Evolutionary conservation across 2,113 vertebrate genomes (phyloP).

Genomic region (Noctilio leporinus): DNA sequence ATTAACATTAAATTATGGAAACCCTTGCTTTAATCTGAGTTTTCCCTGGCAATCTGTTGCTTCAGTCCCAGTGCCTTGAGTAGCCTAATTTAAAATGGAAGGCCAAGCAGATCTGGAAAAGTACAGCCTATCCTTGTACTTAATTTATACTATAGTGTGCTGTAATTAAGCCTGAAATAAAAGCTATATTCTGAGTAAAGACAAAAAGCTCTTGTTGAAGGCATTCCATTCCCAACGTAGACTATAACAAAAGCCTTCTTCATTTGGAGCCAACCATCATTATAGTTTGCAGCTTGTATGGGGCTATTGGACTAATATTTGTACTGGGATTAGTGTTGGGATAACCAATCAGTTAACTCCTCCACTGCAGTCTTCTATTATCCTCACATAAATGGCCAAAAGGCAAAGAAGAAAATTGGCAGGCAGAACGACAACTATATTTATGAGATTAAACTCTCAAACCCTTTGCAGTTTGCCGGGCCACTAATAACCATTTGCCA

Average conservation of each 20-base stretch:
- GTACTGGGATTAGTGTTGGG: conserved; percentile 62
- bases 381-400: conserved; percentile 58
- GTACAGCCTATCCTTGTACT: conserved; percentile 60
- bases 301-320: conserved; percentile 71
- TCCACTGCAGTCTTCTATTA: conserved; percentile 48
- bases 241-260: conserved; percentile 71
- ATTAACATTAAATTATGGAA: background rate
- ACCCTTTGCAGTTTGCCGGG: conserved; percentile 64
- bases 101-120: conserved; percentile 65
- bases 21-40: background rate
- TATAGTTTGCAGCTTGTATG: conserved; percentile 59
- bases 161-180: conserved; percentile 72
- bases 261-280: conserved; percentile 66
- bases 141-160: conserved; percentile 70
- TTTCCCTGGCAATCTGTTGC: background rate
- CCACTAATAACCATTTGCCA: conserved; percentile 67
- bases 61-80: background rate
- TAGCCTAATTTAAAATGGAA: conserved; percentile 58
- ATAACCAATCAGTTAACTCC: conserved; percentile 69
- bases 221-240: conserved; percentile 64
- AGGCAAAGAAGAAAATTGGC: conserved; percentile 48
- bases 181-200: conserved; percentile 74
- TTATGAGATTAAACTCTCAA: conserved; percentile 71
- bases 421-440: conserved; percentile 55
- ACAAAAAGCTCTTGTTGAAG: conserved; percentile 75